A percentile compares a stretch with the other conserved stretches of the same genome.
Conservation (phyloP, 2,888 invertebrate genomes). For the Idaea aversata region DNA sequence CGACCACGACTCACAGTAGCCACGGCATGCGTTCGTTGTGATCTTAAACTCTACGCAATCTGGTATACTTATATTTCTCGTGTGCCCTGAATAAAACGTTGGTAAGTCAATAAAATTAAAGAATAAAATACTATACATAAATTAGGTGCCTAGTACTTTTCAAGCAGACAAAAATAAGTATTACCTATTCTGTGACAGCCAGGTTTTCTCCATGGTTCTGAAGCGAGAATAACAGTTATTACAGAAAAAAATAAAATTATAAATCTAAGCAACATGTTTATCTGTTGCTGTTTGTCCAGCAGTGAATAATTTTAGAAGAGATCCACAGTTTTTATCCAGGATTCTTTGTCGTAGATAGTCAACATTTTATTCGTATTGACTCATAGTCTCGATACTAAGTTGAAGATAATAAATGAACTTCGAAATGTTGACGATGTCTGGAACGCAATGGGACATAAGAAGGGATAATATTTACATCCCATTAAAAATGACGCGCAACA, state of each 20-base stretch:
- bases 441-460: slow-evolving; percentile 12
- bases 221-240: slow-evolving; percentile 62
- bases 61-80: slow-evolving; percentile 89
- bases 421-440: slow-evolving; percentile 36
- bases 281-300: background rate
- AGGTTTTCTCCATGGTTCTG: slow-evolving; percentile 84
- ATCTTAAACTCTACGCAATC: slow-evolving; percentile 92
- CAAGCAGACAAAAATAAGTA: background rate
- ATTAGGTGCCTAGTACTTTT: background rate
- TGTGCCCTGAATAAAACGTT: slow-evolving; percentile 81
- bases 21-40: slow-evolving; percentile 92
- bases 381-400: background rate
- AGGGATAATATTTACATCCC: slow-evolving; percentile 36
- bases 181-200: slow-evolving; percentile 90
- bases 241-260: slow-evolving; percentile 34
- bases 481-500: slow-evolving; percentile 45
- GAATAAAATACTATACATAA: background rate
- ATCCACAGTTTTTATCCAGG: background rate
- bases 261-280: background rate
- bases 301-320: background rate
- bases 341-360: background rate
- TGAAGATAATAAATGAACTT: slow-evolving; percentile 2
- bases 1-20: slow-evolving; percentile 93
- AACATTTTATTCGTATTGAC: background rate
- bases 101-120: background rate